phyloP scores from a whole-genome alignment of 2,113 vertebrate species.

The Rhinogobius similis region DNA sequence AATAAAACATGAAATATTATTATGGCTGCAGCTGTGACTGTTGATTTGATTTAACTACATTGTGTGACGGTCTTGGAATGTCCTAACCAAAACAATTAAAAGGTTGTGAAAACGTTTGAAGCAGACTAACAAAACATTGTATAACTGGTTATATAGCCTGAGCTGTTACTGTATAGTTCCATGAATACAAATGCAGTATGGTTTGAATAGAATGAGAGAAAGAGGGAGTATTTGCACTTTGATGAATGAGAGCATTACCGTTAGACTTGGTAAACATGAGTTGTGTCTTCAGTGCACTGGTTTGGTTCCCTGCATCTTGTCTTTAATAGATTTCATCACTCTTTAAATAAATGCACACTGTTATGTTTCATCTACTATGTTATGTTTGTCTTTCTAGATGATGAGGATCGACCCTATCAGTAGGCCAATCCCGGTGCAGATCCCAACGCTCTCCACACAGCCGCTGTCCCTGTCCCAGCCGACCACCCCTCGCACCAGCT shows the following conservation, averaged over 20 bases:
- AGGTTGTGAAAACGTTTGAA: not conserved
- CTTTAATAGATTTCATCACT: not conserved
- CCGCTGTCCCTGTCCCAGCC: slow-evolving; percentile 56
- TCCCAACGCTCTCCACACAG: slow-evolving; percentile 81
- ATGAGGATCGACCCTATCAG: slow-evolving; percentile 86
- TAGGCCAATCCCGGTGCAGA: slow-evolving; percentile 82
- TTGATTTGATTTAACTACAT: slow-evolving; percentile 30
- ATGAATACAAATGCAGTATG: not conserved
- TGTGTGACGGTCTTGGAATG: slow-evolving; percentile 28
- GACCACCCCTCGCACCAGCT: slow-evolving; percentile 66
- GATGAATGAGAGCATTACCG: not conserved
- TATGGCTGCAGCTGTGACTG: slow-evolving; percentile 41
- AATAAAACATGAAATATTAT: not conserved
- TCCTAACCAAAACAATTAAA: slow-evolving; percentile 18
- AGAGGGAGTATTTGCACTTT: not conserved
- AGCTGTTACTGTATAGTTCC: not conserved
- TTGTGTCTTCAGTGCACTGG: slow-evolving; percentile 12
- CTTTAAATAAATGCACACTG: not conserved
- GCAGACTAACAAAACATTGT: slow-evolving; percentile 1
- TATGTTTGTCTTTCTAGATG: slow-evolving; percentile 64
- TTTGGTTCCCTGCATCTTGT: slow-evolving; percentile 31
- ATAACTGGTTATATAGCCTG: not conserved
- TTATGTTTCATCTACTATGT: not conserved
- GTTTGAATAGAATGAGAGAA: not conserved
- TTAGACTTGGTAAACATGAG: not conserved